Conservation (phyloP, 2,797 vertebrate species). For the Sebastes taczanowskii region DNA sequence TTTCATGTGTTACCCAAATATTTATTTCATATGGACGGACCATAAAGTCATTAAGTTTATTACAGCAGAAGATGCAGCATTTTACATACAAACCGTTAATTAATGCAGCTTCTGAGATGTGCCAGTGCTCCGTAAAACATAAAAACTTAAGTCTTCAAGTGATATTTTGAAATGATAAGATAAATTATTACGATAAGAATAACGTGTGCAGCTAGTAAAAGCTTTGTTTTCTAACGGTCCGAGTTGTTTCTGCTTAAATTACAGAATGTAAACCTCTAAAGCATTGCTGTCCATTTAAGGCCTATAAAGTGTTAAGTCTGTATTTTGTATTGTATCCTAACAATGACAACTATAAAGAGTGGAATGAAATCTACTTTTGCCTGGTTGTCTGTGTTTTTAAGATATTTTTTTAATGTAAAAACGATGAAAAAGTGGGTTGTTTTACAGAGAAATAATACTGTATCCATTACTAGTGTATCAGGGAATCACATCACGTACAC, state of each 20-base stretch:
- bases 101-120: constrained; percentile 13
- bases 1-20: background rate
- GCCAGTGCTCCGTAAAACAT: constrained; percentile 18
- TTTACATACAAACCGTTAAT: constrained; percentile 23
- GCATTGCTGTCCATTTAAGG: constrained; percentile 34
- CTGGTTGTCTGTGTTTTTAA: constrained; percentile 28
- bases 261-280: constrained; percentile 43
- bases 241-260: constrained; percentile 15
- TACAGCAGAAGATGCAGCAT: constrained; percentile 8
- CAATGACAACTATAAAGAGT: constrained; percentile 52
- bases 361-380: constrained; percentile 20
- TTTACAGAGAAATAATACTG: background rate
- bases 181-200: constrained; percentile 21
- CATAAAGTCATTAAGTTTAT: constrained; percentile 5
- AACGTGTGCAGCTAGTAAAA: constrained; percentile 14
- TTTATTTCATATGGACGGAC: constrained; percentile 14
- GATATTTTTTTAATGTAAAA: background rate
- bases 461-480: background rate
- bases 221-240: constrained; percentile 43
- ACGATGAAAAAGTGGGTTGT: background rate
- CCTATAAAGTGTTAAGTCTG: constrained; percentile 57
- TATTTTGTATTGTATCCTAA: constrained; percentile 69
- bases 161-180: constrained; percentile 38
- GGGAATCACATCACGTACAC: background rate
- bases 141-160: constrained; percentile 25